Evolutionary conservation across 2,888 invertebrate genomes (phyloP), one percentile per base, ranked within the genome.

Genomic region (Watsonalla cultraria): DNA sequence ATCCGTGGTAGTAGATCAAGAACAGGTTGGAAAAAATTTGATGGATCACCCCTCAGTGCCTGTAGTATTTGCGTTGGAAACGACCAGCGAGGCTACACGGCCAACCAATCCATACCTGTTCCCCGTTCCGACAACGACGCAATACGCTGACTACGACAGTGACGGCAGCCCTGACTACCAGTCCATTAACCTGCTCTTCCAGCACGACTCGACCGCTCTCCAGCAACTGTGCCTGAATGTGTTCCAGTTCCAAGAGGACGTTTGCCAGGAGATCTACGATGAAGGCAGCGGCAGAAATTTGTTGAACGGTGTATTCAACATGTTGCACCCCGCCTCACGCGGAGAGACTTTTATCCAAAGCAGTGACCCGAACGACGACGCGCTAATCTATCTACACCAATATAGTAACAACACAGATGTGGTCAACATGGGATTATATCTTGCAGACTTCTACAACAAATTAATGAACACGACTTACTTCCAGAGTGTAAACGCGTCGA

Each of bases 281-380:
- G 71, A 65, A 0, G 62, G 61, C 6, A 52, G 54, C 14, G 65
- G 64, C 0, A 63, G 53, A 37, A 62, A 64, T 42, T 39, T 60
- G 0, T 11, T 76, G 0, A 57, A 66, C 0, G 55, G 57, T 8
- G 11, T 60, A 4, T 9, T 70, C 6, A 8, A 53, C 14, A 45
- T 61, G 42, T 51, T 90, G 0, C 76, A 87, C 52, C 92, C 92
- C 0, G 70, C 83, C 60, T 92, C 92, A 0, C 80, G 78, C 9
- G 93, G 94, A 4, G 62, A 70, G 37, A 64, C 96, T 0, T 74
- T 83, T 11, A 71, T 96, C 2, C 78, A 78, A 49, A 92, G 91
- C 6, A 59, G 66, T 0, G 79, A 94, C 69, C 93, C 93, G 0
- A 64, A 71, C 4, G 91, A 92, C 5, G 78, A 86, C 37, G 94